A percentile compares a stretch with the other conserved stretches of the same genome.
phyloP scores from a whole-genome alignment of 2,797 vertebrate genomes.

The Spheniscus humboldti region DNA sequence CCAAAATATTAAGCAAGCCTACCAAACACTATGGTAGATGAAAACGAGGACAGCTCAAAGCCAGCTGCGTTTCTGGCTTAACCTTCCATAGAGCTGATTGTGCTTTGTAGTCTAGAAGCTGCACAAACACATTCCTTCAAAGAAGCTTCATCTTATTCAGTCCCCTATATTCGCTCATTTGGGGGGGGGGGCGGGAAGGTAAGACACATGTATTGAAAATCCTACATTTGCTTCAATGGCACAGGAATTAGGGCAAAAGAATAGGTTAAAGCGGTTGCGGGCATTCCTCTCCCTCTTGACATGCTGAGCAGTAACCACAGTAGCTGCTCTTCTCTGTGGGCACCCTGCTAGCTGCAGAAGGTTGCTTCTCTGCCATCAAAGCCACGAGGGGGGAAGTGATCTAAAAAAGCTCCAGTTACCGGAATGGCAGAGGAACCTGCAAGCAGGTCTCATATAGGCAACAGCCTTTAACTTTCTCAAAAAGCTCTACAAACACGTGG shows the following conservation, averaged over 20 bases:
- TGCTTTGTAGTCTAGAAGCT: too few species aligned
- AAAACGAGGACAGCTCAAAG: background rate
- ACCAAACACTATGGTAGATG: background rate
- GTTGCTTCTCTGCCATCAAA: background rate
- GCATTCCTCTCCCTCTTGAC: background rate
- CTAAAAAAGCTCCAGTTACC: background rate
- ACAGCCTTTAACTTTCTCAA: background rate
- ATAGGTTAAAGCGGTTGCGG: fast-evolving
- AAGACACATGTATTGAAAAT: background rate
- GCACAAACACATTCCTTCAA: background rate
- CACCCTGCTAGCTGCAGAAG: background rate
- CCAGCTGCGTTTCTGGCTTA: background rate
- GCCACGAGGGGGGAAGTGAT: fast-evolving
- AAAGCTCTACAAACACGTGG: background rate
- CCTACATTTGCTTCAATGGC: background rate
- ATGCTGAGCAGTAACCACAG: background rate
- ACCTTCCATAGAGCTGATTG: too few species aligned
- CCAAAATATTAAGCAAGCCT: background rate
- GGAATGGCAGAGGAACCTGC: background rate
- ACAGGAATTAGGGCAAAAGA: background rate
- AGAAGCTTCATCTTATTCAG: too few species aligned
- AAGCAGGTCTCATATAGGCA: background rate
- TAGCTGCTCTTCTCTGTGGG: fast-evolving
- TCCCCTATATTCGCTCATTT: too few species aligned
- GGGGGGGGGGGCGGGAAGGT: too few species aligned